Evolutionary conservation across 2,888 invertebrate species (phyloP), one percentile per base, ranked within the genome.

Genomic region (Hecatera dysodea): DNA sequence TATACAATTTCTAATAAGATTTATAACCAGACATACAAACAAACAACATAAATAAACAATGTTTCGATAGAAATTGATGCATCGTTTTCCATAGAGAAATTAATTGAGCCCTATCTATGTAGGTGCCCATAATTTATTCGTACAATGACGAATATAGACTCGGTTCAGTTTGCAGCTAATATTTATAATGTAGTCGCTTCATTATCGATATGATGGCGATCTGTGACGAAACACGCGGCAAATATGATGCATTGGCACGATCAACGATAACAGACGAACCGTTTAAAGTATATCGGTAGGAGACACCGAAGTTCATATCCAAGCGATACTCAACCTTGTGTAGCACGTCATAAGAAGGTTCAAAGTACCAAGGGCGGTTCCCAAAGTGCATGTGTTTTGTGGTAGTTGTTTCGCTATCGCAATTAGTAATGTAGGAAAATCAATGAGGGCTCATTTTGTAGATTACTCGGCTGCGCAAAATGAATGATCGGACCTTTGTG

Each of bases 211-310:
- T 86, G 91, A 92, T 92, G 84, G 88, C 86, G 90, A 93, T 93
- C 93, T 82, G 85, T 93, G 93, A 94, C 93, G 94, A 93, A 94
- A 94, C 92, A 88, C 90, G 91, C 91, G 88, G 92, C 94, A 93
- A 94, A 94, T 93, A 94, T 95, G 95, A 95, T 95, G 94, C 90
- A 95, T 95, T 88, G 93, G 89, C 88, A 86, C 90, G 94, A 94
- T 93, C 88, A 69, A 71, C 87, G 94, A 95, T 94, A 93, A 87
- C 80, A 86, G 79, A 83, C 87, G 86, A 85, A 90, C 87, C 88
- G 79, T 85, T 88, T 88, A 88, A 87, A 88, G 86, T 86, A 76
- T 78, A 81, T 80, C 67, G 7, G 42, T 50, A 81, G 48, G 79
- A 67, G 42, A 33, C 48, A 66, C 27, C 64, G 27, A 64, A 67